phyloP scores from a whole-genome alignment of 1,140 invertebrate species.

The Cherax destructor region DNA sequence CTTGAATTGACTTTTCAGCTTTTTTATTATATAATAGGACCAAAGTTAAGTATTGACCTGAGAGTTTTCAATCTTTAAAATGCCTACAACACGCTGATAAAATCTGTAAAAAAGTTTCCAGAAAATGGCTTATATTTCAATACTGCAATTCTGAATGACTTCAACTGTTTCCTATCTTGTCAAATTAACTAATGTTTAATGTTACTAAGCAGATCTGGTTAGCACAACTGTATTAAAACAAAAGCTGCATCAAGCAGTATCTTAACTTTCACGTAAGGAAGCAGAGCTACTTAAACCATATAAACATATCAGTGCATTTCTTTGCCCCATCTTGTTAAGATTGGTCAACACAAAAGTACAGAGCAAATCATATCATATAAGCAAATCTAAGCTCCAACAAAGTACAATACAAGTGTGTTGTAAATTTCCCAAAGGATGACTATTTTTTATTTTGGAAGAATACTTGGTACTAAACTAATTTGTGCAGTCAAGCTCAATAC shows the following conservation, averaged over 20 bases:
- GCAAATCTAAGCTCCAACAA: constrained; percentile 39
- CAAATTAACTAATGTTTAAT: neutral
- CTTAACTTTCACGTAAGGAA: constrained; percentile 22
- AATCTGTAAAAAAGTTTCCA: constrained; percentile 33
- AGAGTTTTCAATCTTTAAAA: neutral
- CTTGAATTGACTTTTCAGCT: constrained; percentile 3
- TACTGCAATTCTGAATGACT: constrained; percentile 49
- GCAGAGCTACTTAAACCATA: neutral
- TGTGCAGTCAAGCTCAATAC: constrained; percentile 19
- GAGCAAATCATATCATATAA: constrained; percentile 32
- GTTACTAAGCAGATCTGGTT: constrained; percentile 1
- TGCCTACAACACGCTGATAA: neutral
- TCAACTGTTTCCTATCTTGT: constrained; percentile 29
- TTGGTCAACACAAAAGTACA: neutral
- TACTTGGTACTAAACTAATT: neutral
- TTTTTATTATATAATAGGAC: neutral
- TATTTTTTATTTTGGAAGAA: neutral
- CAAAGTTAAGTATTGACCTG: neutral
- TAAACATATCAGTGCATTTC: neutral
- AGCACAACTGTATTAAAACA: constrained; percentile 21
- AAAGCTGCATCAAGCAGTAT: constrained; percentile 21
- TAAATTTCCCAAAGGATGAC: neutral
- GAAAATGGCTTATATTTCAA: constrained; percentile 25
- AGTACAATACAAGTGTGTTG: neutral
- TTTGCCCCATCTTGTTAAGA: neutral